These are phyloP conservation scores for Cacatua alba DNA, from an alignment of 2,113 vertebrate species.

Conservation along the genomic window DNA sequence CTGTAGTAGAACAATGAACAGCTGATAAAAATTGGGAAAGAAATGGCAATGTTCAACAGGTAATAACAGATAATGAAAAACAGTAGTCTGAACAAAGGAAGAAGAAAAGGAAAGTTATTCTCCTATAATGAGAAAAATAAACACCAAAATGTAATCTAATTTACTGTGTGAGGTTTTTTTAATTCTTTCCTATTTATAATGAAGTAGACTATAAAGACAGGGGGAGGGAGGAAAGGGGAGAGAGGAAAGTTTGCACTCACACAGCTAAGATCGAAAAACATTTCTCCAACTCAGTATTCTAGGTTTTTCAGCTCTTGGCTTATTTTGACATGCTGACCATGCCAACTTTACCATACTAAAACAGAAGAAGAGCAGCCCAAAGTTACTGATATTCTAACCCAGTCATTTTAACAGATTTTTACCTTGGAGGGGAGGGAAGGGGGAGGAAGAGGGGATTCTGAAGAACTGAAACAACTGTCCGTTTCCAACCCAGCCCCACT, in stretches of 20 bases:
- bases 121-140: not conserved
- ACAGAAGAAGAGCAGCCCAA: not conserved
- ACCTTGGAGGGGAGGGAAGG: not conserved
- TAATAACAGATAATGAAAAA: not conserved
- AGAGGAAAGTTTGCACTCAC: not conserved
- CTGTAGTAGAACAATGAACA: not conserved
- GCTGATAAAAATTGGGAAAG: not conserved
- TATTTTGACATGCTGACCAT: not conserved
- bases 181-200: not conserved
- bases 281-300: not conserved
- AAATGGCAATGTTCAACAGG: not conserved
- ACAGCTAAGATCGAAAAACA: not conserved
- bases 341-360: not conserved
- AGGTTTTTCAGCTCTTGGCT: not conserved
- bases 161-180: not conserved
- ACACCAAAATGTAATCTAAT: not conserved
- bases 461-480: not conserved
- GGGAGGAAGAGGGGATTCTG: not conserved
- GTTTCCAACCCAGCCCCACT: not conserved
- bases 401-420: not conserved
- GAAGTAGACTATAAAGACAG: not conserved
- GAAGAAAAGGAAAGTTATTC: not conserved
- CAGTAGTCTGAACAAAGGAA: not conserved
- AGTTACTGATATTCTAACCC: not conserved
- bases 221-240: not conserved